phyloP scores from a whole-genome alignment of 2,113 vertebrate species.

The Glaucomys volans region DNA sequence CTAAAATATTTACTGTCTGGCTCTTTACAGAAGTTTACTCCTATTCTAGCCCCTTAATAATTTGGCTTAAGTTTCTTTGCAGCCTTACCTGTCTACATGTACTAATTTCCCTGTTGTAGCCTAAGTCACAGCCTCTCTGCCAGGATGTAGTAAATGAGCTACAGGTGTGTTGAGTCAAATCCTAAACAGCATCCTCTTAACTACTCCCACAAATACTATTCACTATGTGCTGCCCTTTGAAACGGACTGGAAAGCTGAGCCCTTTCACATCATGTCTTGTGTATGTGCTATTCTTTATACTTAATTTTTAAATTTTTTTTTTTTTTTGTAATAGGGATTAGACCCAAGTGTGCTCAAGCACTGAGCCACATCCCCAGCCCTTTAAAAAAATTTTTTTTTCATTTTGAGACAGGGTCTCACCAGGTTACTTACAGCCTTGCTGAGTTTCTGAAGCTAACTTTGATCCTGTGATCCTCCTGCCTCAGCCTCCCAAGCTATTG shows the following conservation, averaged over 20 bases:
- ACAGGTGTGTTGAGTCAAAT: background rate
- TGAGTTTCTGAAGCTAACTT: no score
- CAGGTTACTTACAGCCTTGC: no score
- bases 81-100: background rate
- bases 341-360: no score
- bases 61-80: constrained; percentile 43
- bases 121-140: background rate
- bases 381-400: no score
- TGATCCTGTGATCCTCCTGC: no score
- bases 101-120: background rate
- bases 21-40: background rate
- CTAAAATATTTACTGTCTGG: constrained; percentile 29
- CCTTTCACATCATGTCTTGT: background rate
- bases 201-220: background rate
- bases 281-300: background rate
- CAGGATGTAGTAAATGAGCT: no score
- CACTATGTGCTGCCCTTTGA: background rate
- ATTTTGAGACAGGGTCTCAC: no score
- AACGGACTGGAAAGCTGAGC: background rate
- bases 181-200: background rate
- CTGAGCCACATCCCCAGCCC: no score
- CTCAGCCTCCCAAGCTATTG: no score
- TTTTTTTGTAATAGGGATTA: no score
- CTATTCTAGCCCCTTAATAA: background rate
- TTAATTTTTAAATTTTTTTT: background rate